Conservation (phyloP, 1,140 invertebrate species). For the Philaenus spumarius region DNA sequence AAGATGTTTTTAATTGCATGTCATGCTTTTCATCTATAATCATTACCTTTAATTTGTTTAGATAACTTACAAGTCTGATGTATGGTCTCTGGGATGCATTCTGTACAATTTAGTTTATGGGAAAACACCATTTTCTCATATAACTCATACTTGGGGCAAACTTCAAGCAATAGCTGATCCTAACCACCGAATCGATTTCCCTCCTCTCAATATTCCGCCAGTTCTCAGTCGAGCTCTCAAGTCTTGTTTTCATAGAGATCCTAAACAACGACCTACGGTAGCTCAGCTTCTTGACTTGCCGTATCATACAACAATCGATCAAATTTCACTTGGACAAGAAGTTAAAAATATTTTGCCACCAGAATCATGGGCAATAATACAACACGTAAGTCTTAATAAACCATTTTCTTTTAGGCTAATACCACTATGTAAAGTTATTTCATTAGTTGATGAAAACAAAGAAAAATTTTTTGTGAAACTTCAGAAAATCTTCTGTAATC, state of each 20-base stretch:
- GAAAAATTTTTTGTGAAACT: no score
- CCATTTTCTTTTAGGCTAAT: no score
- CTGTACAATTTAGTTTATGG: conserved; percentile 90
- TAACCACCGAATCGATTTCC: conserved; percentile 67
- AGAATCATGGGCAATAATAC: not conserved
- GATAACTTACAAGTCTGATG: conserved; percentile 89
- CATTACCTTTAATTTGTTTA: conserved; percentile 44
- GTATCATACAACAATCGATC: conserved; percentile 10
- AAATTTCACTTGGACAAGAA: not conserved
- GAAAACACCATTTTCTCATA: conserved; percentile 82
- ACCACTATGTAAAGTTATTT: no score
- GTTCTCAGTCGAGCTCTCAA: conserved; percentile 21
- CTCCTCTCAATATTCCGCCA: conserved; percentile 33
- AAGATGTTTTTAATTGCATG: no score
- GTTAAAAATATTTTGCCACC: not conserved
- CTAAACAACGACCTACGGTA: conserved; percentile 27
- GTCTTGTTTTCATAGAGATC: conserved; percentile 25
- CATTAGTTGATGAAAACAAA: no score
- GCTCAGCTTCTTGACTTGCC: conserved; percentile 26
- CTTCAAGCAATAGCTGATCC: conserved; percentile 76
- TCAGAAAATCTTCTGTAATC: no score
- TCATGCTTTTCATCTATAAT: no score
- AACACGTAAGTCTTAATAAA: conserved; percentile 6
- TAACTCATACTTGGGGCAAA: conserved; percentile 66
- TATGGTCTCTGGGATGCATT: conserved; percentile 97